These are phyloP conservation scores for Aphelenchoides besseyi DNA, from an alignment of 1,140 invertebrate genomes.

Conservation along the genomic window DNA sequence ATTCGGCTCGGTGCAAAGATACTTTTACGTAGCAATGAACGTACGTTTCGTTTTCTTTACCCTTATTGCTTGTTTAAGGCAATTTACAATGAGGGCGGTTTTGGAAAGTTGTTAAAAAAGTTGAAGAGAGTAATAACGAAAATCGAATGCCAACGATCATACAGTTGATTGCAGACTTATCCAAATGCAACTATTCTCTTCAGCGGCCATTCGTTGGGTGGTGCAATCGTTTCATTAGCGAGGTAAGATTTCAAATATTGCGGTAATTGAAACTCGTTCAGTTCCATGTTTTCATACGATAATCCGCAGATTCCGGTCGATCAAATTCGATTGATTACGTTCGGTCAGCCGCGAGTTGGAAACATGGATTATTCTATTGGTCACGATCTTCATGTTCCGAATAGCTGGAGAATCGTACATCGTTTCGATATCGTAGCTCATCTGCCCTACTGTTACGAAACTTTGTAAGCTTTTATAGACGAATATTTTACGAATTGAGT, in stretches of 20 bases:
- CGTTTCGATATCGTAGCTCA: slow-evolving; percentile 50
- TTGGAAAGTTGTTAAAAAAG: slow-evolving; percentile 17
- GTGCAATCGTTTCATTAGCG: slow-evolving; percentile 42
- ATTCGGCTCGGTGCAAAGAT: slow-evolving; percentile 46
- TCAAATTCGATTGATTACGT: slow-evolving; percentile 29
- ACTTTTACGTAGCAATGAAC: slow-evolving; percentile 44
- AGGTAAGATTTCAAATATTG: no score
- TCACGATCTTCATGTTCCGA: slow-evolving; percentile 47
- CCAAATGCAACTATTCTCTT: slow-evolving; percentile 38
- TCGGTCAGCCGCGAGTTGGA: slow-evolving; percentile 51
- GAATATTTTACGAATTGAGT: no score
- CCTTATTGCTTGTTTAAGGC: background rate
- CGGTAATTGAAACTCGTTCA: no score
- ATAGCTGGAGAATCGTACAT: slow-evolving; percentile 45
- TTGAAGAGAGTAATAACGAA: slow-evolving; percentile 19
- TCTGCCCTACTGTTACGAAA: slow-evolving; percentile 49
- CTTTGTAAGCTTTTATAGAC: no score
- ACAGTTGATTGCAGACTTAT: slow-evolving; percentile 18
- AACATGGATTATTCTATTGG: slow-evolving; percentile 41
- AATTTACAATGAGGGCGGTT: slow-evolving; percentile 3
- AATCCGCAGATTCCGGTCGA: slow-evolving; percentile 19
- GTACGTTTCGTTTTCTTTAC: background rate
- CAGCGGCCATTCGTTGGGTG: slow-evolving; percentile 49
- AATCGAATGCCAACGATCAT: slow-evolving; percentile 15
- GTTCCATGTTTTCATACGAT: slow-evolving; percentile 48